phyloP scores from a whole-genome alignment of 2,888 invertebrate genomes.

The Asteroscopus sphinx region DNA sequence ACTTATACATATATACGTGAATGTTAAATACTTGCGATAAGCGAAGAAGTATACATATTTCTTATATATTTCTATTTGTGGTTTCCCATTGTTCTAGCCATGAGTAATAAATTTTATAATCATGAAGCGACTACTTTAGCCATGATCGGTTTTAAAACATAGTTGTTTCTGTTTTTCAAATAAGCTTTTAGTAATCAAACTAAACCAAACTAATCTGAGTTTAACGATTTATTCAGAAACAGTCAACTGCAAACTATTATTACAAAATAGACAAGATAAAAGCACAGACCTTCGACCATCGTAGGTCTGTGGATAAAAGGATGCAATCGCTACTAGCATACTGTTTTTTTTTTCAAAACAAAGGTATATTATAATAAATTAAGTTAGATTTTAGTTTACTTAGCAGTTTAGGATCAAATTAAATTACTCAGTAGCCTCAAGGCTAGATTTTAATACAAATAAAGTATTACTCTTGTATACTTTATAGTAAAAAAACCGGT shows the following conservation, averaged over 20 bases:
- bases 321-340: constrained; percentile 28
- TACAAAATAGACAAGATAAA: constrained; percentile 16
- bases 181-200: too few species aligned
- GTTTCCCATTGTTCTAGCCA: constrained; percentile 1
- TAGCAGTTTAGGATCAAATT: too few species aligned
- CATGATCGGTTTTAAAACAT: constrained; percentile 1
- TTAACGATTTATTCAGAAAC: neutral
- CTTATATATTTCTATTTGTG: neutral
- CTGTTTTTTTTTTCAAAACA: constrained; percentile 52
- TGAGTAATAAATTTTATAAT: neutral
- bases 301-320: too few species aligned
- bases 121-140: neutral
- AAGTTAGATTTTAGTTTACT: too few species aligned
- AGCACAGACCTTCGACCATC: too few species aligned
- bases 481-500: too few species aligned
- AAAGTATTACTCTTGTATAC: too few species aligned
- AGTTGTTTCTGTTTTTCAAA: too few species aligned
- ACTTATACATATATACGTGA: too few species aligned
- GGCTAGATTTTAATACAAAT: too few species aligned
- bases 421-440: too few species aligned
- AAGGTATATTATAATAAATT: too few species aligned
- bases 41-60: neutral
- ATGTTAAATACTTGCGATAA: neutral
- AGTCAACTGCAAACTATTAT: constrained; percentile 18
- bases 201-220: neutral